Evolutionary conservation across 2,113 vertebrate species (phyloP).

Genomic region (Echinops telfairi): DNA sequence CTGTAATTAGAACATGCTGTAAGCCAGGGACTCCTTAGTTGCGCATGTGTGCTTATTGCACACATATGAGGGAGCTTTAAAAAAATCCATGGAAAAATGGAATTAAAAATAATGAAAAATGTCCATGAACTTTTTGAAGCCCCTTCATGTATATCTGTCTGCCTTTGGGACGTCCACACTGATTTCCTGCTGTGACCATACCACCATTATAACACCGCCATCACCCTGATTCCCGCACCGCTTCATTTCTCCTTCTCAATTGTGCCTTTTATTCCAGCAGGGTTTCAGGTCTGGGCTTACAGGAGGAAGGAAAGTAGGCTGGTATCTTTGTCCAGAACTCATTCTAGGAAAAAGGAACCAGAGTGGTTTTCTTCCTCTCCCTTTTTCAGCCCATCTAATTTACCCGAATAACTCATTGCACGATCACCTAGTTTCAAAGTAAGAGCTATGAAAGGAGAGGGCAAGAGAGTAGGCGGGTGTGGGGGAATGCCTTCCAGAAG

Average conservation of each 20-base stretch:
- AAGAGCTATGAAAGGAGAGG: conserved; percentile 1
- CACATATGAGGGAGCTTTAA: background rate
- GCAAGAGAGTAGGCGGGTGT: background rate
- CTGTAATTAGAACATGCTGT: background rate
- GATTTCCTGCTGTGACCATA: background rate
- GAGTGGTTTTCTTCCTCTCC: background rate
- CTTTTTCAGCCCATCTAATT: conserved; percentile 16
- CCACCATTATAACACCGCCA: background rate
- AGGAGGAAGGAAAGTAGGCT: conserved; percentile 13
- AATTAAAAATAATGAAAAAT: too few species aligned
- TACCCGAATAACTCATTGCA: background rate
- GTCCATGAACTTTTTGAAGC: too few species aligned
- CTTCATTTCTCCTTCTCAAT: background rate
- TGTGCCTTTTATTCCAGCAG: conserved; percentile 33
- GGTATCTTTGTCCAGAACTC: conserved; percentile 9
- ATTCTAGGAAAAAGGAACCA: conserved; percentile 37
- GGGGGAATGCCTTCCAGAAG: background rate
- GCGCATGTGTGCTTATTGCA: background rate
- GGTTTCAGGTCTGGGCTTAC: conserved; percentile 18
- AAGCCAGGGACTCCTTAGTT: background rate
- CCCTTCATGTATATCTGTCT: too few species aligned
- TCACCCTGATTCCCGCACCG: background rate
- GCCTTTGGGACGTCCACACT: too few species aligned
- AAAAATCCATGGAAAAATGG: too few species aligned
- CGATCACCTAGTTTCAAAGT: conserved; percentile 23